These are phyloP conservation scores for Drosophila littoralis DNA, from an alignment of 1,140 invertebrate genomes.

Conservation along the genomic window DNA sequence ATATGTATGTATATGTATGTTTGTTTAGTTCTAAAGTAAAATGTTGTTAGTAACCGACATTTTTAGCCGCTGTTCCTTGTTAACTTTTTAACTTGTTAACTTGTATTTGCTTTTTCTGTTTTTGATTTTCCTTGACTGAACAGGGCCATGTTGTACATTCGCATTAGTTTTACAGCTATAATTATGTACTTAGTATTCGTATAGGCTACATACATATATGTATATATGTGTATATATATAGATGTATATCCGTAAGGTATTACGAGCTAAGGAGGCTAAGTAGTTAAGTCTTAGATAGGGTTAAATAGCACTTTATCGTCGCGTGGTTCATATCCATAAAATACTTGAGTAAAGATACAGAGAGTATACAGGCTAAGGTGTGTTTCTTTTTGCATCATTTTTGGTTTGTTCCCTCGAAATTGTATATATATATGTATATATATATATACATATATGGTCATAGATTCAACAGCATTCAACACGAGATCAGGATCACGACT, in stretches of 20 bases:
- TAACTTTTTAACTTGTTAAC: constrained; percentile 3
- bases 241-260: constrained; percentile 5
- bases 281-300: constrained; percentile 72
- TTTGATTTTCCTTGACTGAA: not conserved
- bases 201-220: constrained; percentile 26
- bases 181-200: constrained; percentile 53
- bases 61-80: constrained; percentile 23
- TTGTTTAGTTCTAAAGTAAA: constrained; percentile 12
- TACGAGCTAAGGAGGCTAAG: constrained; percentile 58
- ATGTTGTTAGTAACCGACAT: constrained; percentile 20
- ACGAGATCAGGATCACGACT: constrained; percentile 31
- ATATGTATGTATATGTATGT: constrained; percentile 22
- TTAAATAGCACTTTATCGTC: constrained; percentile 78
- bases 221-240: not conserved
- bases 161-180: constrained; percentile 17
- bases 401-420: constrained; percentile 54
- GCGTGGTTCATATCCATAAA: constrained; percentile 65
- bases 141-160: constrained; percentile 14
- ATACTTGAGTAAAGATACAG: constrained; percentile 80
- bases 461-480: constrained; percentile 27
- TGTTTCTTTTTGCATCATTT: constrained; percentile 19
- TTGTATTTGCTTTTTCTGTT: not conserved
- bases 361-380: constrained; percentile 50
- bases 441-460: constrained; percentile 19
- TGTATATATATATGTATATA: not conserved